Evolutionary conservation across 2,888 invertebrate genomes (phyloP), one percentile per base, ranked within the genome.

Genomic region (Sinohyriopsis cumingii): DNA sequence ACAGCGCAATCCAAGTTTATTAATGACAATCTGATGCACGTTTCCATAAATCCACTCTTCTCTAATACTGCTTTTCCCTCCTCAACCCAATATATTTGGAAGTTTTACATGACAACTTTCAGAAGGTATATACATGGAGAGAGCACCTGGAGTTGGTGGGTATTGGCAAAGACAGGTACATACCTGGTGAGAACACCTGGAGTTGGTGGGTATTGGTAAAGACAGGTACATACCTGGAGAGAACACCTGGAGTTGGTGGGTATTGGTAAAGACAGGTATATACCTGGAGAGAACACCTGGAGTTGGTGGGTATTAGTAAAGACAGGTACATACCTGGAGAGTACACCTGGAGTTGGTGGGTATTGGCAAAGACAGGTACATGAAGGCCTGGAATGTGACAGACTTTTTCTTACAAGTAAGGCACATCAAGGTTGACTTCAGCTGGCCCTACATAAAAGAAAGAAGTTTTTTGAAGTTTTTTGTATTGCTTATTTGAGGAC

Each of bases 231-330:
- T n/a, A n/a, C n/a, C n/a, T n/a, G n/a, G n/a, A n/a, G n/a, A n/a
- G n/a, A n/a, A n/a, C n/a, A n/a, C n/a, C n/a, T n/a, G n/a, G n/a
- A n/a, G n/a, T n/a, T n/a, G n/a, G n/a, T n/a, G n/a, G n/a, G n/a
- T n/a, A n/a, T n/a, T n/a, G n/a, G n/a, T n/a, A n/a, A n/a, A n/a
- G n/a, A n/a, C n/a, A n/a, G n/a, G n/a, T n/a, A n/a, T n/a, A n/a
- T n/a, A n/a, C n/a, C n/a, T n/a, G n/a, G n/a, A n/a, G n/a, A n/a
- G 90, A 96, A 96, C 20, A 94, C 94, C 89, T 97, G 96, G 89
- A 95, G 96, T 0, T 71, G n/a, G 80, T 78, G 2, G 92, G 92
- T 15, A 90, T 91, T 72, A 96, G 95, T 65, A 96, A 91, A 24
- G 95, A 95, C 63, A 97, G 92, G 95, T 24, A 75, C 92, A 91